Percentiles rank a stretch among this genome's conserved stretches.
Conservation (phyloP, 2,888 invertebrate genomes). For the Cordilura impudica region DNA sequence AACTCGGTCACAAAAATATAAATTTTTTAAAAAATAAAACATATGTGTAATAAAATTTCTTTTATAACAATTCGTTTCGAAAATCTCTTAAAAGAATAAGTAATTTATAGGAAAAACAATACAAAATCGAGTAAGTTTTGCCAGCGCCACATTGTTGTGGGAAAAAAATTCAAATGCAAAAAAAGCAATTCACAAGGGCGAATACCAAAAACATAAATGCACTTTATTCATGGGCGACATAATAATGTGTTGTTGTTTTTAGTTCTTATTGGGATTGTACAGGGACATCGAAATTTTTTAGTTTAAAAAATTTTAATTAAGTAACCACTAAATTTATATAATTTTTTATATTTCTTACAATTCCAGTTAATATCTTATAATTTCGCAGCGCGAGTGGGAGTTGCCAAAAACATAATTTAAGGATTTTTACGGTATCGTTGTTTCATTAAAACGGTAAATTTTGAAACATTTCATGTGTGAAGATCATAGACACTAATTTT, state of each 20-base stretch:
- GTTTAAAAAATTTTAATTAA: neutral
- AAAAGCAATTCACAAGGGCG: slow-evolving; percentile 35
- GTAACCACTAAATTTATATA: too few species aligned
- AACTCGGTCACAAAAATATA: slow-evolving; percentile 22
- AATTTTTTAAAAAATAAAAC: neutral
- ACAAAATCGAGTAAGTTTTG: slow-evolving; percentile 32
- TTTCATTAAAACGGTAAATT: slow-evolving; percentile 34
- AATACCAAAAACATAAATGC: slow-evolving; percentile 49
- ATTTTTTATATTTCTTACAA: neutral
- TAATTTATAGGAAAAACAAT: slow-evolving; percentile 13
- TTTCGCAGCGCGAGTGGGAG: slow-evolving; percentile 1
- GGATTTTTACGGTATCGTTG: neutral
- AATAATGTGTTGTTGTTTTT: slow-evolving; percentile 31
- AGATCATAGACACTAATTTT: neutral
- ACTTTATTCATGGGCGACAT: slow-evolving; percentile 49
- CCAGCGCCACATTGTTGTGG: neutral
- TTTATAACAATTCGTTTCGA: slow-evolving; percentile 8
- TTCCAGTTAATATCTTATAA: slow-evolving; percentile 20
- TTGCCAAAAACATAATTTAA: neutral
- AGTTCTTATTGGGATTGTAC: slow-evolving; percentile 27
- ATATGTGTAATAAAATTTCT: slow-evolving; percentile 5
- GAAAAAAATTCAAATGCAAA: neutral
- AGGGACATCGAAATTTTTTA: neutral
- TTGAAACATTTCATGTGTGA: neutral
- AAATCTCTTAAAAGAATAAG: neutral